Base-by-base conservation (phyloP, 1,140 invertebrate species). In the Drosophila erecta region DNA sequence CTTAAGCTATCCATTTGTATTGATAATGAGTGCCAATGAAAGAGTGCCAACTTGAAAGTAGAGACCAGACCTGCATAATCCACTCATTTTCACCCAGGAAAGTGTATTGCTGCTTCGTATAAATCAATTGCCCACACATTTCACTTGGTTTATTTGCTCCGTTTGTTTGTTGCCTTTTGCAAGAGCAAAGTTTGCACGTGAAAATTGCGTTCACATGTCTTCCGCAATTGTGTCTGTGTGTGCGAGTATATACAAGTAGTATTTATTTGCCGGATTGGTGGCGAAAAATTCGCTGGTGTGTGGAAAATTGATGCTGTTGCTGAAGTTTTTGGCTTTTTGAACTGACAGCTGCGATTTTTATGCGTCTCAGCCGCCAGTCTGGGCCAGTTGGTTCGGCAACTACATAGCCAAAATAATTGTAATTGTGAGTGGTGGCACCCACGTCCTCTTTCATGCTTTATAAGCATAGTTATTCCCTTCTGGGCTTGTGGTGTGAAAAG, bases 251-350 rank as follows among this genome's bases (percentile, higher is more conserved):
- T 24, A 22, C 3, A 22, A 17, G 17, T 38, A 4, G 37, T 38
- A 14, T 38, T 12, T 38, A 35, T 73, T 54, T 50, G 24, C 33
- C 17, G 41, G 49, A 55, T 69, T 67, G 61, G 62, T 70, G 66
- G 57, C 6, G 47, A 50, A 81, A 86, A 81, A 74, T 81, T 61
- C 59, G 69, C 53, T 86, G 81, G 84, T 64, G 67, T 84, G 79
- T 73, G 75, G 62, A 79, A 87, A 87, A 87, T 86, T 86, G 83
- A 86, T 86, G 83, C 76, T 87, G 84, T 51, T 79, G 60, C 50
- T 89, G 72, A 84, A 90, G 84, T 89, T 89, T 90, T 89, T 89
- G 80, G 84, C 84, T 89, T 89, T 90, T 89, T 89, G 76, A 87
- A 89, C 83, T 89, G 83, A 87, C 83, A 89, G 79, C 84, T 77